Evolutionary conservation across 2,888 invertebrate species (phyloP).

Genomic region (Diplazon laetatorius): DNA sequence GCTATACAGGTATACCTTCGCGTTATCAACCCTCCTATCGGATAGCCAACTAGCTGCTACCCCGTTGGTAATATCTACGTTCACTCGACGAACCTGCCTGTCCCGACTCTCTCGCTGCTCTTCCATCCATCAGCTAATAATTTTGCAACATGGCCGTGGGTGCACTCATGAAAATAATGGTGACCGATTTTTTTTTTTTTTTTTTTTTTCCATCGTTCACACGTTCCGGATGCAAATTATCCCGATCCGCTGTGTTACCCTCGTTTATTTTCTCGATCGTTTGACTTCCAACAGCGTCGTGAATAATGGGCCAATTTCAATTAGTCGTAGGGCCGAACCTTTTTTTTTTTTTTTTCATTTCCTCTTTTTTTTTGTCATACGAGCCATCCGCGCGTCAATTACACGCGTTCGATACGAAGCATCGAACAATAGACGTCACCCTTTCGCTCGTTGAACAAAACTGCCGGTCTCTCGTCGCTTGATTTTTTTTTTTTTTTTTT

Average conservation of each 20-base stretch:
- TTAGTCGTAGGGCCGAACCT: neutral
- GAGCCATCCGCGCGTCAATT: neutral
- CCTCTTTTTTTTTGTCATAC: constrained; percentile 3
- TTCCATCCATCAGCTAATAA: neutral
- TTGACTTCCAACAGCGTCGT: neutral
- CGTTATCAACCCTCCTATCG: constrained; percentile 1
- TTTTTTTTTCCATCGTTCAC: too few species aligned
- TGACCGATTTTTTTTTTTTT: constrained; percentile 6
- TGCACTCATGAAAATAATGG: neutral
- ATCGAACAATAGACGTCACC: neutral
- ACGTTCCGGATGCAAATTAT: constrained; percentile 15
- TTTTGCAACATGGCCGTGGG: neutral
- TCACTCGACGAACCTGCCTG: neutral
- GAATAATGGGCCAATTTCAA: constrained; percentile 11
- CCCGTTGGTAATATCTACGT: neutral
- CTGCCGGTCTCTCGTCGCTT: neutral
- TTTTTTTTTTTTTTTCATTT: too few species aligned
- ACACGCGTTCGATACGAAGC: neutral
- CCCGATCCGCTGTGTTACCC: neutral
- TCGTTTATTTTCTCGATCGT: neutral
- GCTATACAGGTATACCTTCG: neutral
- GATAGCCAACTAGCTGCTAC: neutral
- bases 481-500: too few species aligned
- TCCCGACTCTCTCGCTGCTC: neutral
- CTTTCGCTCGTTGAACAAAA: neutral